Evolutionary conservation across 1,140 invertebrate genomes (phyloP).

Genomic region (Dolichoris vasculosae): DNA sequence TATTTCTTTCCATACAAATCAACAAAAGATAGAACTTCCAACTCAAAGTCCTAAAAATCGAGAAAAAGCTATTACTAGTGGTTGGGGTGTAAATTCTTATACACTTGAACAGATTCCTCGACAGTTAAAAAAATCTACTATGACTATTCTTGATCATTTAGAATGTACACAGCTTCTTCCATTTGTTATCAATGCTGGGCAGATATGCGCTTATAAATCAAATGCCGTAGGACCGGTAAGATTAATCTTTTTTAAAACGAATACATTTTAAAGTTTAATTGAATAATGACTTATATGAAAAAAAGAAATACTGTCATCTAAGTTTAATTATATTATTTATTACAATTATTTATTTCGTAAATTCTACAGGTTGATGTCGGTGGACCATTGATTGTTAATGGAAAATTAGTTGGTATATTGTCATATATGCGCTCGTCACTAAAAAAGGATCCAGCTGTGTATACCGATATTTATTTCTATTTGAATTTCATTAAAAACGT

Average conservation of each 20-base stretch:
- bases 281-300: not conserved
- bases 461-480: not conserved
- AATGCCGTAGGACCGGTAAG: not conserved
- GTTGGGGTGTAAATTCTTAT: not conserved
- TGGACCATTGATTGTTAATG: not conserved
- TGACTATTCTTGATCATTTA: not conserved
- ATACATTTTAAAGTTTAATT: too few relatives aligned
- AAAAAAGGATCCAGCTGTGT: not conserved
- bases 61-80: not conserved
- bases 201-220: not conserved
- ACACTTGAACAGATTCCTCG: not conserved
- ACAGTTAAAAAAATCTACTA: not conserved
- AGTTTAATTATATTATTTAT: too few relatives aligned
- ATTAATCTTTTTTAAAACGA: not conserved
- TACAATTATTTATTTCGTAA: too few relatives aligned
- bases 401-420: not conserved
- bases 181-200: not conserved
- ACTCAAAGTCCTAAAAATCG: not conserved
- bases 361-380: not conserved
- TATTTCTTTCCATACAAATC: not conserved
- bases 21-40: not conserved
- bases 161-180: not conserved
- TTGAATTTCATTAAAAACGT: not conserved
- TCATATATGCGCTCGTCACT: not conserved
- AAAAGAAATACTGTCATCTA: not conserved